Evolutionary conservation across 2,113 vertebrate species (phyloP).

Genomic region (Ornithorhynchus anatinus): DNA sequence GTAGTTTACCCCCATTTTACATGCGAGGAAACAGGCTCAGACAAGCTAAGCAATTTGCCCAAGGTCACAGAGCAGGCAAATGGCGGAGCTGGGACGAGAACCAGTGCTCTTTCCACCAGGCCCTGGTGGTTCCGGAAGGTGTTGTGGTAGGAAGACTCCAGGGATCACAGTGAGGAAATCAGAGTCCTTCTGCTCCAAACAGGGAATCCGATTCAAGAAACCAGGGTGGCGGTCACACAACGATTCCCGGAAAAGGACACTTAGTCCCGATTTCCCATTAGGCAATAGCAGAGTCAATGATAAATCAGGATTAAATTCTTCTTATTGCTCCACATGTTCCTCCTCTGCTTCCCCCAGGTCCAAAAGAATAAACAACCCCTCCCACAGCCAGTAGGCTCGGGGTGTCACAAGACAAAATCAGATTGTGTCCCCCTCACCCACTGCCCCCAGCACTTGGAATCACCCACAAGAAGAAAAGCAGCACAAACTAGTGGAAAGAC

Average conservation of each 20-base stretch:
- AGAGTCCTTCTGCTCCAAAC: background rate
- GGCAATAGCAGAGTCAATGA: conserved; percentile 50
- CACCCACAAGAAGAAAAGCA: too few species aligned
- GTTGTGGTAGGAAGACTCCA: background rate
- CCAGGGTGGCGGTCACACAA: conserved; percentile 44
- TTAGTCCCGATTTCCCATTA: conserved; percentile 53
- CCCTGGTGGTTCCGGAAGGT: too few species aligned
- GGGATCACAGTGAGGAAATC: background rate
- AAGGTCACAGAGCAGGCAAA: too few species aligned
- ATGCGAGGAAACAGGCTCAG: too few species aligned
- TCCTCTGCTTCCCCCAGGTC: conserved; percentile 12
- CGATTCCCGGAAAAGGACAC: conserved; percentile 61
- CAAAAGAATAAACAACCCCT: conserved; percentile 15
- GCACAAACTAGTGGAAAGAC: too few species aligned
- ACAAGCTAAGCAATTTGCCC: too few species aligned
- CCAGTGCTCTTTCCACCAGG: too few species aligned
- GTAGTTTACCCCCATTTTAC: too few species aligned
- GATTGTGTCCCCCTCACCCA: too few species aligned
- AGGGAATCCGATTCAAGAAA: conserved; percentile 4
- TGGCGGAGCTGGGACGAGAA: too few species aligned
- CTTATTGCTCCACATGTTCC: background rate
- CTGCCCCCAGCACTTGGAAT: too few species aligned
- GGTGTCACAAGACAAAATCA: background rate
- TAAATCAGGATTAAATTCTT: conserved; percentile 34
- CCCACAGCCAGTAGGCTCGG: background rate